phyloP scores from a whole-genome alignment of 2,113 vertebrate genomes.

The Clarias macrocephalus region DNA sequence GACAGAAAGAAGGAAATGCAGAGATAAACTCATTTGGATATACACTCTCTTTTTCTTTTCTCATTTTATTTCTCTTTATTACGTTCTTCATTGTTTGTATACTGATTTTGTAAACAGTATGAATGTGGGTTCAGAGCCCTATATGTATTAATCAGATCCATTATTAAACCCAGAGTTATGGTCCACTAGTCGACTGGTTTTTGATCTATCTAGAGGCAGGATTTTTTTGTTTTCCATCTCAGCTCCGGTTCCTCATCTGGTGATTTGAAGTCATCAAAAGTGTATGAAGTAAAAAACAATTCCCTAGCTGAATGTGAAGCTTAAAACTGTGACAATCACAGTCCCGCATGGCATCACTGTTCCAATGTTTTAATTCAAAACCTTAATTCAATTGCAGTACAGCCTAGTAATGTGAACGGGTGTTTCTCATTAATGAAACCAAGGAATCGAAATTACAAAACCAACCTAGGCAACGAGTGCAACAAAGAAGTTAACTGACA shows the following conservation, averaged over 20 bases:
- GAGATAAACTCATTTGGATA: too few relatives aligned
- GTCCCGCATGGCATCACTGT: too few relatives aligned
- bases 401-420: too few relatives aligned
- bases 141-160: background rate
- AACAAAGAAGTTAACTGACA: too few relatives aligned
- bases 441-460: too few relatives aligned
- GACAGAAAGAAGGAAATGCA: too few relatives aligned
- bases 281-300: background rate
- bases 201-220: background rate
- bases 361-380: too few relatives aligned
- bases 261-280: background rate
- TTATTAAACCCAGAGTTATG: background rate
- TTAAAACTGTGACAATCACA: too few relatives aligned
- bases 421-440: too few relatives aligned
- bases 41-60: background rate
- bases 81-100: background rate
- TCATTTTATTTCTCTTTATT: background rate
- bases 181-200: background rate
- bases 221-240: background rate
- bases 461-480: too few relatives aligned
- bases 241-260: background rate
- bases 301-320: too few relatives aligned
- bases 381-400: too few relatives aligned
- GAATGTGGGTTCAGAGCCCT: background rate
- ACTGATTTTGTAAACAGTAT: background rate